Evolutionary conservation across 2,888 invertebrate genomes (phyloP), one percentile per base, ranked within the genome.

Genomic region (Drosophila percnosoma): DNA sequence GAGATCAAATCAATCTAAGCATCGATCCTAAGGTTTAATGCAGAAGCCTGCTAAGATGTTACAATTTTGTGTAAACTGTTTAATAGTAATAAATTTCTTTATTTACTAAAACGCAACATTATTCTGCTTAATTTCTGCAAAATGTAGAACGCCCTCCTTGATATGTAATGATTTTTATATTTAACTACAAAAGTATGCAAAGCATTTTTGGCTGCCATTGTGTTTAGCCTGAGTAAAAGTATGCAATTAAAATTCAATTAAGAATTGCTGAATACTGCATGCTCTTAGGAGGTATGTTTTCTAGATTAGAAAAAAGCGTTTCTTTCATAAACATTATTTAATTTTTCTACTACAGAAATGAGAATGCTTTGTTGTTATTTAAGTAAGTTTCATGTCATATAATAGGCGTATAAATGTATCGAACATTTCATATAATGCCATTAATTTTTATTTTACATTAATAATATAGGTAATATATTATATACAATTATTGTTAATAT

Each of bases 391-490:
- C 38, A 72, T 72, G 53, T 68, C 55, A 71, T 68, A 71, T 60
- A 75, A 57, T 63, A 51, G 54, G 68, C 48, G 49, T 84, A 83
- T 71, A 83, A 75, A 77, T 83, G 79, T 83, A 82, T 84, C 70
- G 71, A 85, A 87, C 87, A 87, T 84, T 79, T 68, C 73, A 76
- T 73, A 75, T 83, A 71, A 68, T 72, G 64, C 62, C 68, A 82
- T 75, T 72, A 71, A 68, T 68, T 65, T 70, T 72, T 68, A 58
- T 64, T 62, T 58, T 75, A 78, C 68, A 87, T 81, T 65, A 78
- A 75, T 69, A 75, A 67, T 74, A 72, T 77, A 64, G 54, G 53
- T 69, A 73, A 68, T 68, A 67, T 53, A 55, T 77, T 72, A 70
- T 84, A 70, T 75, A 80, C 64, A 83, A 77, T 61, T 63, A 77